Evolutionary conservation across 1,140 invertebrate genomes (phyloP).

Genomic region (Pinna nobilis): DNA sequence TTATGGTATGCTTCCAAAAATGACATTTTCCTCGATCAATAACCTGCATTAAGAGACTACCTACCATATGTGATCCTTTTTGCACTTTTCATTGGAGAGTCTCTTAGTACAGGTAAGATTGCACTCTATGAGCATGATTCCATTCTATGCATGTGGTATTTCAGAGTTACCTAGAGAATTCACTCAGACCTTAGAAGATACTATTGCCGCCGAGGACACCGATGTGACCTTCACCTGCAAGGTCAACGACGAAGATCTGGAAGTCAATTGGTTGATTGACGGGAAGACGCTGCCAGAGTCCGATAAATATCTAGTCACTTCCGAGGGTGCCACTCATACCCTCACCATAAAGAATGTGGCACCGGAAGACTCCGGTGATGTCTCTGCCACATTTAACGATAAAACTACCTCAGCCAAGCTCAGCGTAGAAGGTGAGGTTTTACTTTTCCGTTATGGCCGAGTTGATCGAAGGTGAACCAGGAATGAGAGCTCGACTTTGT

Average conservation of each 20-base stretch:
- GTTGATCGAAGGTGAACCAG: too few species aligned
- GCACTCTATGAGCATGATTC: too few species aligned
- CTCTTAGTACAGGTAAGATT: too few species aligned
- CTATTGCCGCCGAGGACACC: constrained; percentile 57
- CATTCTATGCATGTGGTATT: too few species aligned
- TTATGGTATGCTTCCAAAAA: too few species aligned
- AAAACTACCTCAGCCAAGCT: constrained; percentile 64
- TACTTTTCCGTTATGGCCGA: too few species aligned
- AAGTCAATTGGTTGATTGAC: constrained; percentile 68
- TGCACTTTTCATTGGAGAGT: too few species aligned
- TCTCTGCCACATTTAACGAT: constrained; percentile 65
- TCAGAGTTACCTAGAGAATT: constrained; percentile 69
- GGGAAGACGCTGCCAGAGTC: constrained; percentile 60
- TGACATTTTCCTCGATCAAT: too few species aligned
- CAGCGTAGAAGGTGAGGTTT: constrained; percentile 62
- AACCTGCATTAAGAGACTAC: too few species aligned
- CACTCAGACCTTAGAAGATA: constrained; percentile 63
- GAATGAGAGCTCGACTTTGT: background rate
- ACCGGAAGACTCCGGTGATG: constrained; percentile 64
- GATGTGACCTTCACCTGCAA: constrained; percentile 67
- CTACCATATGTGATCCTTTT: too few species aligned
- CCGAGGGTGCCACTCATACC: constrained; percentile 62
- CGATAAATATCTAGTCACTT: constrained; percentile 78
- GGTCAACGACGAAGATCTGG: constrained; percentile 67
- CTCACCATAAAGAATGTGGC: constrained; percentile 61